Conservation (phyloP, 2,888 invertebrate genomes). For the Chymomyza caudatula region DNA sequence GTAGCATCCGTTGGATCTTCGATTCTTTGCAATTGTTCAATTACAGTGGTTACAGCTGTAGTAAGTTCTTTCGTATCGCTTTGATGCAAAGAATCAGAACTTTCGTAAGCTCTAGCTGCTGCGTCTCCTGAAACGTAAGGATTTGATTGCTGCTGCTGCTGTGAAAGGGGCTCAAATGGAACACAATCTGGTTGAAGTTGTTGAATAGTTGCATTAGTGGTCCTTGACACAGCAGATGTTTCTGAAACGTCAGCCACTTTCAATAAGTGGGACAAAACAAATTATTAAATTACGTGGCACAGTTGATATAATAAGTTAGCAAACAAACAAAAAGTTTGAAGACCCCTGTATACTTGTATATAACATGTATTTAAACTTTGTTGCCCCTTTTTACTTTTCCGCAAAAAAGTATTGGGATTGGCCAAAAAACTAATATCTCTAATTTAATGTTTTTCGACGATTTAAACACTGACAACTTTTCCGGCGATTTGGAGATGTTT, state of each 20-base stretch:
- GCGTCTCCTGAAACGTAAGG: conserved; percentile 1
- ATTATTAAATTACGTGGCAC: background rate
- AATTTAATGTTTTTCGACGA: too few species aligned
- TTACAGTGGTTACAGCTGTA: conserved; percentile 2
- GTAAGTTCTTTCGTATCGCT: background rate
- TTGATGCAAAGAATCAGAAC: background rate
- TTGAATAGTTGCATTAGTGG: conserved; percentile 25
- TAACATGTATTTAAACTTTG: too few species aligned
- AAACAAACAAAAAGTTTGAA: background rate
- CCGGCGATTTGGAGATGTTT: too few species aligned
- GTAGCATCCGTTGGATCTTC: background rate
- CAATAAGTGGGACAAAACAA: conserved; percentile 7
- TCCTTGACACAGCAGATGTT: conserved; percentile 14
- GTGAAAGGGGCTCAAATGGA: background rate
- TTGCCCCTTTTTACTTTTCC: too few species aligned
- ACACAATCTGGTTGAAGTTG: conserved; percentile 23
- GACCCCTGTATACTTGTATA: too few species aligned
- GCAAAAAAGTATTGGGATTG: too few species aligned
- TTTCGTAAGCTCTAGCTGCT: background rate
- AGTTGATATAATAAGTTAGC: background rate
- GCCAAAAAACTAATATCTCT: too few species aligned
- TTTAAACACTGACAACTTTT: too few species aligned
- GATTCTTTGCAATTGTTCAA: background rate
- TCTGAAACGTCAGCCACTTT: conserved; percentile 43
- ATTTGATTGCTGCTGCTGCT: conserved; percentile 12